These are phyloP conservation scores for Sciaenops ocellatus DNA, from an alignment of 2,797 vertebrate genomes.

Conservation along the genomic window DNA sequence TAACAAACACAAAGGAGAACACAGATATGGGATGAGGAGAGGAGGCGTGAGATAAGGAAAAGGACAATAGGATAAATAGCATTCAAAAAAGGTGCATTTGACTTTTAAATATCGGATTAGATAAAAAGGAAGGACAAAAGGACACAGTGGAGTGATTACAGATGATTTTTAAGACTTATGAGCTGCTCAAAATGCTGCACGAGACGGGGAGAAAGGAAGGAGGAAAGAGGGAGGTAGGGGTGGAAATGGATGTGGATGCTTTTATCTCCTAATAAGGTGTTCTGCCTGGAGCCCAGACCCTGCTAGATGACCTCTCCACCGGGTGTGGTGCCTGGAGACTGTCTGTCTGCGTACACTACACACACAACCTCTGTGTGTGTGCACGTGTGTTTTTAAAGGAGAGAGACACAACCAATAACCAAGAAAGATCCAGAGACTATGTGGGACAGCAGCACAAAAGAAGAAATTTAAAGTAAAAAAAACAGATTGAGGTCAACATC, in stretches of 20 bases:
- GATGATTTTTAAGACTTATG: conserved; percentile 43
- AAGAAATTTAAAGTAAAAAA: background rate
- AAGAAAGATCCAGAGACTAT: conserved; percentile 23
- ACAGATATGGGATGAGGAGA: conserved; percentile 10
- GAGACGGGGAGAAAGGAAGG: conserved; percentile 42
- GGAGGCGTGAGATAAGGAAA: conserved; percentile 21
- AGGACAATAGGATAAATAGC: conserved; percentile 13
- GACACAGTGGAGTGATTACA: conserved; percentile 1
- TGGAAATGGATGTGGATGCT: conserved; percentile 61
- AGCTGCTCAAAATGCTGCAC: conserved; percentile 26
- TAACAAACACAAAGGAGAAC: conserved; percentile 33
- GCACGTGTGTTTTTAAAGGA: conserved; percentile 23
- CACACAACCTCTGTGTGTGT: conserved; percentile 52
- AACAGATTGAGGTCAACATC: background rate
- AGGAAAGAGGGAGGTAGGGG: conserved; percentile 35
- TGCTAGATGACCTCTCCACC: conserved; percentile 72
- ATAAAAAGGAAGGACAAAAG: background rate
- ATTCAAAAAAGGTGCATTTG: conserved; percentile 26
- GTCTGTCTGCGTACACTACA: conserved; percentile 72
- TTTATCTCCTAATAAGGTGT: conserved; percentile 85
- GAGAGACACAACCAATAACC: conserved; percentile 11
- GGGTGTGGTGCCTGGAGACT: conserved; percentile 82
- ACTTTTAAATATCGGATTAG: conserved; percentile 41
- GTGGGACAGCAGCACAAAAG: background rate
- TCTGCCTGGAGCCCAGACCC: conserved; percentile 74